These are phyloP conservation scores for Lagopus leucura DNA, from an alignment of 2,113 vertebrate genomes.

Conservation along the genomic window DNA sequence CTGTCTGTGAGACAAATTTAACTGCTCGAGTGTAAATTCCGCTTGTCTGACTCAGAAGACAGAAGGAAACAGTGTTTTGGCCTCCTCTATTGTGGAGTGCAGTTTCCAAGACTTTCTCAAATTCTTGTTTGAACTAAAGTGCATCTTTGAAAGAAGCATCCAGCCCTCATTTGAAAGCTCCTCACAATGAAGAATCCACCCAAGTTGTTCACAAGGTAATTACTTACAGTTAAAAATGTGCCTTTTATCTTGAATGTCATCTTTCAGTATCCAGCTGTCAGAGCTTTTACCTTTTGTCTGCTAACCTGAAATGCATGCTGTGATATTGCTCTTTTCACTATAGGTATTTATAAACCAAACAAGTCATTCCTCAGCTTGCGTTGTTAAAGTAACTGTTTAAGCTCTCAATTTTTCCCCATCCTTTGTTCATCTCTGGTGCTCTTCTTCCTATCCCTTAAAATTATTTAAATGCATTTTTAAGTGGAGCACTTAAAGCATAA, in stretches of 20 bases:
- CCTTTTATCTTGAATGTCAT: background rate
- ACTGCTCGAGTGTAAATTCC: background rate
- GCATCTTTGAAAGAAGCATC: background rate
- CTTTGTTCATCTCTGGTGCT: background rate
- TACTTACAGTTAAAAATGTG: slow-evolving; percentile 28
- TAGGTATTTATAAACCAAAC: background rate
- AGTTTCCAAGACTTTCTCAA: background rate
- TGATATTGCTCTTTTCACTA: background rate
- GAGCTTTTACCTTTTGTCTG: slow-evolving; percentile 33
- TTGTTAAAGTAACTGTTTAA: background rate
- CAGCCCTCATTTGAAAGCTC: slow-evolving; percentile 8
- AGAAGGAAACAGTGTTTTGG: slow-evolving; percentile 1
- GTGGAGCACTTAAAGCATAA: background rate
- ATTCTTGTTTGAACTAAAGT: background rate
- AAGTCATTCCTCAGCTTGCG: background rate
- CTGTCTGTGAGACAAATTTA: background rate
- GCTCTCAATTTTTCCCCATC: background rate
- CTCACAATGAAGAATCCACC: background rate
- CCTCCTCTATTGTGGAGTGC: background rate
- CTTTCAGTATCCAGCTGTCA: slow-evolving; percentile 41
- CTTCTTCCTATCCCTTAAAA: slow-evolving; percentile 2
- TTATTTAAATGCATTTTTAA: background rate
- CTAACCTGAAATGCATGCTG: background rate
- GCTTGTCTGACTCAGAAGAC: background rate
- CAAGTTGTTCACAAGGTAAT: background rate